Conservation (phyloP, 2,113 vertebrate species). For the Anguilla rostrata region DNA sequence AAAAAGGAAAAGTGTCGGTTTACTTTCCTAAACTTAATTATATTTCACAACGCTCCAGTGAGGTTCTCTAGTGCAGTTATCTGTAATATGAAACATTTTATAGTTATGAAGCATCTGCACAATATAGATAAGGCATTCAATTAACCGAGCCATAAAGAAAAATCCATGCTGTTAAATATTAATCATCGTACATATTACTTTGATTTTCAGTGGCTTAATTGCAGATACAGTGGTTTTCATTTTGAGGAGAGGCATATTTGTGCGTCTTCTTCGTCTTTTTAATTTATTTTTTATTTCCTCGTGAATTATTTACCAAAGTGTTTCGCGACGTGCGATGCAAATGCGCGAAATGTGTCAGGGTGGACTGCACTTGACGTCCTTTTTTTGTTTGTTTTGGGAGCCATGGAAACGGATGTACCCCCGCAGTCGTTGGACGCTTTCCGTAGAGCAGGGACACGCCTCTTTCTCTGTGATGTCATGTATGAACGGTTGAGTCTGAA, state of each 20-base stretch:
- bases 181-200: conserved; percentile 69
- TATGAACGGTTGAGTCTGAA: too few relatives aligned
- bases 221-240: conserved; percentile 57
- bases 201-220: conserved; percentile 72
- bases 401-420: background rate
- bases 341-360: background rate
- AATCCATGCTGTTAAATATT: conserved; percentile 69
- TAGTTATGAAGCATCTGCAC: conserved; percentile 77
- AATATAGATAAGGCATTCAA: conserved; percentile 79
- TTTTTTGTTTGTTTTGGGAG: too few relatives aligned
- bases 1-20: conserved; percentile 46
- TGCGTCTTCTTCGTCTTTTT: conserved; percentile 22
- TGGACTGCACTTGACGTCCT: too few relatives aligned
- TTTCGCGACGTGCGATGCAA: conserved; percentile 36
- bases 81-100: conserved; percentile 74
- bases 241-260: conserved; percentile 36
- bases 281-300: conserved; percentile 19
- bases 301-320: conserved; percentile 51
- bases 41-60: conserved; percentile 72
- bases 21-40: conserved; percentile 68
- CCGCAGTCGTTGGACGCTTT: too few relatives aligned
- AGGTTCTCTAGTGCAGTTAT: conserved; percentile 68
- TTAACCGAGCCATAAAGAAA: conserved; percentile 68
- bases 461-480: too few relatives aligned
- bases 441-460: too few relatives aligned